These are phyloP conservation scores for Sinodicranocentrus sp. DNA, from an alignment of 2,888 invertebrate species.

Conservation along the genomic window DNA sequence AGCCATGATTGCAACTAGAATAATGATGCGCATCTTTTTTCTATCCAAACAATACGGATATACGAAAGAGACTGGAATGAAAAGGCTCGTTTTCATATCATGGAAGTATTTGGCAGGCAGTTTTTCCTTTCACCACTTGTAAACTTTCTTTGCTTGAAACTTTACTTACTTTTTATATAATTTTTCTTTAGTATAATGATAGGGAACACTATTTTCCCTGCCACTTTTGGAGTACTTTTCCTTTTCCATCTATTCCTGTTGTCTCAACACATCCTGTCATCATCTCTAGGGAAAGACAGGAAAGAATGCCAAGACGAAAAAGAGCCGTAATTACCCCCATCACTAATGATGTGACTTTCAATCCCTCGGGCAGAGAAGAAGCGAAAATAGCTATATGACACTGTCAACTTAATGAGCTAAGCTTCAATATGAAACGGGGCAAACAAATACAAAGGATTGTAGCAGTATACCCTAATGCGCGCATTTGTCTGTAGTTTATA, in stretches of 20 bases:
- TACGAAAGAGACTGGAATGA: not conserved
- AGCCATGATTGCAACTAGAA: no score
- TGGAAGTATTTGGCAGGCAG: constrained; percentile 41
- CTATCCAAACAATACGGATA: no score
- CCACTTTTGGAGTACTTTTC: constrained; percentile 13
- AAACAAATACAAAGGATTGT: not conserved
- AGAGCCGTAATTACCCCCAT: constrained; percentile 48
- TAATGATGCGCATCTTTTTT: constrained; percentile 26
- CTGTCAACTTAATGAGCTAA: constrained; percentile 37
- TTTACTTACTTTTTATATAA: no score
- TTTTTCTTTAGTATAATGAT: no score
- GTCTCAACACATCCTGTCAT: constrained; percentile 37
- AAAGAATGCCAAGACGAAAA: constrained; percentile 37
- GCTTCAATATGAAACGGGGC: not conserved
- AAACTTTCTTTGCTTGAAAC: no score
- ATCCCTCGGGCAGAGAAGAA: constrained; percentile 16
- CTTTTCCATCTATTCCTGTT: constrained; percentile 25
- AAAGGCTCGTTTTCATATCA: constrained; percentile 24
- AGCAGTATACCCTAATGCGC: no score
- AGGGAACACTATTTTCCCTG: not conserved
- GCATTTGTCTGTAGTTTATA: no score
- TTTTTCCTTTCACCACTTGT: not conserved
- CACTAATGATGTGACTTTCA: constrained; percentile 60
- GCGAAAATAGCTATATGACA: constrained; percentile 12
- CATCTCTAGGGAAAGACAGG: constrained; percentile 3